Evolutionary conservation across 2,888 invertebrate genomes (phyloP).

Genomic region (Slavum lentiscoides): DNA sequence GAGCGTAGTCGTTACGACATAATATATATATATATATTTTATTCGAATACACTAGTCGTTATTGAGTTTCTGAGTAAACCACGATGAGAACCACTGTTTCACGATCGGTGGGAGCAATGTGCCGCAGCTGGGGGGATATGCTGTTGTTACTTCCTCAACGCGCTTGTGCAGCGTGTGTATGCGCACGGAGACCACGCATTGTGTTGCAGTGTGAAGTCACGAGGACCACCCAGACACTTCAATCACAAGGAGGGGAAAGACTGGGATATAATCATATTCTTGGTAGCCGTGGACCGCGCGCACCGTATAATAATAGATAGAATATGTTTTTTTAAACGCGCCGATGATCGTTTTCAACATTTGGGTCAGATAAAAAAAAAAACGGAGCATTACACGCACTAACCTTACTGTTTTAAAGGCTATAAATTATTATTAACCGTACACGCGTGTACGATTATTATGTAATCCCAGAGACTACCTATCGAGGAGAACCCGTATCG

Average conservation of each 20-base stretch:
- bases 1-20: too few species aligned
- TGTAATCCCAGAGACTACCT: background rate
- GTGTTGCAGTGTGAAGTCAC: conserved; percentile 47
- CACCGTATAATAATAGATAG: conserved; percentile 18
- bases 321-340: conserved; percentile 26
- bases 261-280: conserved; percentile 46
- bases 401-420: conserved; percentile 35
- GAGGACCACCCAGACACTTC: conserved; percentile 49
- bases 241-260: conserved; percentile 30
- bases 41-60: too few species aligned
- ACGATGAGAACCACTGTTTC: conserved; percentile 45
- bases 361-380: conserved; percentile 32
- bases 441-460: background rate
- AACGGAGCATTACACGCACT: background rate
- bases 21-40: too few species aligned
- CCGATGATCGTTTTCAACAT: conserved; percentile 23
- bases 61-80: background rate
- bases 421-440: conserved; percentile 19
- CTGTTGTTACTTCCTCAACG: conserved; percentile 43
- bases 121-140: conserved; percentile 45
- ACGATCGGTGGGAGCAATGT: conserved; percentile 48
- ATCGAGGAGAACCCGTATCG: too few species aligned
- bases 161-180: background rate
- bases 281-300: conserved; percentile 34
- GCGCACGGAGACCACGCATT: conserved; percentile 43